Evolutionary conservation across 2,113 vertebrate species (phyloP).

Genomic region (Laticauda colubrina): DNA sequence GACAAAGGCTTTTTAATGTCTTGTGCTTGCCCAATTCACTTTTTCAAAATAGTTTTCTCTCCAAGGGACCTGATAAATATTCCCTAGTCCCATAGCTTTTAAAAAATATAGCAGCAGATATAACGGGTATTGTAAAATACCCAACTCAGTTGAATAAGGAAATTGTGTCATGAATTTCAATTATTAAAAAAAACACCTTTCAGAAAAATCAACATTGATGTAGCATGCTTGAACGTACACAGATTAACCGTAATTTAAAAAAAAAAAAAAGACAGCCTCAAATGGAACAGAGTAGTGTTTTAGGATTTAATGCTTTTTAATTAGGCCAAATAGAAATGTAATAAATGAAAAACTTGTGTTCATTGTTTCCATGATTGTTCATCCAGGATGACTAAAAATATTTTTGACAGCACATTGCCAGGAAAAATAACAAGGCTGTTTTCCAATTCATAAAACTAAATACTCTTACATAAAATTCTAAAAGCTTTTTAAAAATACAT

Average conservation of each 20-base stretch:
- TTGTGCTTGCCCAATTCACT: background rate
- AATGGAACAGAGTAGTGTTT: constrained; percentile 3
- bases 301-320: constrained; percentile 22
- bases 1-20: background rate
- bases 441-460: constrained; percentile 21
- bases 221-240: background rate
- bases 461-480: background rate
- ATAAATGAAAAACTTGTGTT: constrained; percentile 13
- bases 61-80: background rate
- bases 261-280: constrained; percentile 2
- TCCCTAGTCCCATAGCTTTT: background rate
- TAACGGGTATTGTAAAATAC: background rate
- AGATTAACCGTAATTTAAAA: constrained; percentile 4
- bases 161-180: background rate
- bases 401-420: background rate
- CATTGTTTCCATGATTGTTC: constrained; percentile 17
- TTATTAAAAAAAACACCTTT: background rate
- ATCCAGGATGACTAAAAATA: constrained; percentile 28
- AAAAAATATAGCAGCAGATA: background rate
- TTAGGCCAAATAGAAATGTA: background rate
- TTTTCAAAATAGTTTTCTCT: background rate
- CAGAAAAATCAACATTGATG: background rate
- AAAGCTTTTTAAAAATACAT: background rate
- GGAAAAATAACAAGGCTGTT: background rate
- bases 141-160: background rate